A percentile compares a stretch with the other conserved stretches of the same genome.
phyloP scores from a whole-genome alignment of 1,140 invertebrate genomes.

The Drosophila serrata region DNA sequence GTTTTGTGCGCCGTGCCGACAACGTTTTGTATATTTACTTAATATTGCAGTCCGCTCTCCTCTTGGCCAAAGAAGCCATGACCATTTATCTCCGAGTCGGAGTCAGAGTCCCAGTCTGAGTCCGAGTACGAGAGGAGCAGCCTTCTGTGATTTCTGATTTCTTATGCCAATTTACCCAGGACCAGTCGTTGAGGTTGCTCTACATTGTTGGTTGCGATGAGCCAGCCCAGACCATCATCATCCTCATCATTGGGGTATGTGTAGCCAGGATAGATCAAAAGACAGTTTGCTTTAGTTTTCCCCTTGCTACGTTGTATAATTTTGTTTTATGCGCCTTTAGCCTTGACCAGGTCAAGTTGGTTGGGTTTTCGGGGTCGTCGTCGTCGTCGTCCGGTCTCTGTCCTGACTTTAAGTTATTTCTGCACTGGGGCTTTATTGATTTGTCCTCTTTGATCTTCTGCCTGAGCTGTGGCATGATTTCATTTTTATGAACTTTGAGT shows the following conservation, averaged over 20 bases:
- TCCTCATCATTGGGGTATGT: slow-evolving; percentile 28
- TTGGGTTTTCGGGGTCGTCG: slow-evolving; percentile 59
- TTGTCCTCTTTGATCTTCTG: slow-evolving; percentile 84
- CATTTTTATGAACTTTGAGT: slow-evolving; percentile 84
- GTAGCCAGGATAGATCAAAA: slow-evolving; percentile 77
- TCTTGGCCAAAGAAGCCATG: slow-evolving; percentile 39
- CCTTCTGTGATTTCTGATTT: slow-evolving; percentile 84
- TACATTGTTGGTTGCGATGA: slow-evolving; percentile 51
- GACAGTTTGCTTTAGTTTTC: slow-evolving; percentile 82
- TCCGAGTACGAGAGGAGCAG: slow-evolving; percentile 50
- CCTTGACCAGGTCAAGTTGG: slow-evolving; percentile 83
- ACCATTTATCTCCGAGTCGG: slow-evolving; percentile 35
- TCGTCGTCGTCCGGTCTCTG: slow-evolving; percentile 27
- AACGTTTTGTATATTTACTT: slow-evolving; percentile 84
- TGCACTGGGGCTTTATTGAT: slow-evolving; percentile 73
- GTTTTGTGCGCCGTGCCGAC: slow-evolving; percentile 82
- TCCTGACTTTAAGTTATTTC: slow-evolving; percentile 79
- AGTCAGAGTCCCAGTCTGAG: background rate
- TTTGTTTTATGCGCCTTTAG: slow-evolving; percentile 80
- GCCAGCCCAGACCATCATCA: slow-evolving; percentile 35
- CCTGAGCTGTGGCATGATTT: slow-evolving; percentile 81
- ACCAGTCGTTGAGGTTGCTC: slow-evolving; percentile 53
- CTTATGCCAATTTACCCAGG: slow-evolving; percentile 80
- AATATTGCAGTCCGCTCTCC: slow-evolving; percentile 67
- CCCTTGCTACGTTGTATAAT: slow-evolving; percentile 65